phyloP scores from a whole-genome alignment of 2,888 invertebrate species.

The Euclidia mi region DNA sequence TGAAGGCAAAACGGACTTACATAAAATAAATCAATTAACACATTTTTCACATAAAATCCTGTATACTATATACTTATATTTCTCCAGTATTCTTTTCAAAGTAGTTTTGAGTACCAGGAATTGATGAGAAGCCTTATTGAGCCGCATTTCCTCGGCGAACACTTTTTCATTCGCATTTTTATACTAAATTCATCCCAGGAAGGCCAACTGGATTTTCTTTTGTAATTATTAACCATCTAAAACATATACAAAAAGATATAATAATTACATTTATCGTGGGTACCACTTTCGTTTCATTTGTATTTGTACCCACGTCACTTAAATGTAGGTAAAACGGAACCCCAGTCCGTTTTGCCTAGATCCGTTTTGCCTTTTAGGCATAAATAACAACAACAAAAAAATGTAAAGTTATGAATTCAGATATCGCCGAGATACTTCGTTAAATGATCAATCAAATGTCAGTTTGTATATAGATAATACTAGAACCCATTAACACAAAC shows the following conservation, averaged over 20 bases:
- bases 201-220: conserved; percentile 12
- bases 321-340: not conserved
- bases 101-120: conserved; percentile 8
- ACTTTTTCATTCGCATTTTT: conserved; percentile 13
- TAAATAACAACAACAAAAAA: no score
- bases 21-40: no score
- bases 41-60: no score
- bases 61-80: not conserved
- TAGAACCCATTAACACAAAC: not conserved
- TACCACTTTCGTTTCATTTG: not conserved
- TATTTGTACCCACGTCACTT: not conserved
- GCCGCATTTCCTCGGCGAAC: conserved; percentile 7
- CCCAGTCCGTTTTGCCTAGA: not conserved
- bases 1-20: no score
- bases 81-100: not conserved
- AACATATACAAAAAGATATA: conserved; percentile 2
- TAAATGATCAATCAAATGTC: not conserved
- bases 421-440: not conserved
- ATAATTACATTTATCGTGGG: not conserved
- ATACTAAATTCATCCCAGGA: conserved; percentile 11
- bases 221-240: conserved; percentile 20
- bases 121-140: conserved; percentile 6
- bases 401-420: not conserved
- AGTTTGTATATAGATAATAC: not conserved
- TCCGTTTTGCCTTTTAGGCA: not conserved